Base-by-base conservation (phyloP, 2,888 invertebrate genomes). In the Cantharis lateralis region DNA sequence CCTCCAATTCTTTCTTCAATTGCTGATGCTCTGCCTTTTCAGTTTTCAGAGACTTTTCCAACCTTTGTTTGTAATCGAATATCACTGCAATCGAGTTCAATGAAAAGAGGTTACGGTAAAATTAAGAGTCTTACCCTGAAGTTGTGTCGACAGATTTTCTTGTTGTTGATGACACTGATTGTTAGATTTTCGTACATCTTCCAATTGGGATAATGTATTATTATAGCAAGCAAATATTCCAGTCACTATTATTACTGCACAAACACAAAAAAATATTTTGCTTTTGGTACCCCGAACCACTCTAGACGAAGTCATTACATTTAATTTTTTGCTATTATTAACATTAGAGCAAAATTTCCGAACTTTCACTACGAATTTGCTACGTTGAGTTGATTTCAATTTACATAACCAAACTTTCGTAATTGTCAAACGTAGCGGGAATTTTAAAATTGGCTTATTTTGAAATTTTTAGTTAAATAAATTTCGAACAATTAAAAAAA, bases 161-260 rank as follows among this genome's bases (percentile, higher is more conserved):
- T 92, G 90, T 81, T 91, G 91, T 79, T 91, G 91, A 80, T 90
- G 90, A 83, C 92, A 92, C 77, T 89, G 87, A 73, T 89, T 87
- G 79, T 89, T 89, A 62, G 89, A 86, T 81, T 89, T 90, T 82
- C 89, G 88, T 18, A 89, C 88, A 82, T 91, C 91, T 70, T 91
- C 91, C 63, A 92, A 85, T 85, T 91, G 90, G 68, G 90, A 87
- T 81, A 91, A 90, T 9, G 91, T 90, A 84, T 90, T 91, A 83
- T 91, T 91, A 82, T 91, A 91, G 81, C 91, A 89, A 72, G 90
- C 91, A 76, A 92, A 88, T 82, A 91, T 88, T 48, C 90, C 90
- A 18, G 88, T 88, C 76, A 91, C 87, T 80, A 91, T 87, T 72
- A 91, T 83, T 74, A 91, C 84, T 66, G 89, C 88, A 84, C 90